These are phyloP conservation scores for Acanthoscelides obtectus DNA, from an alignment of 2,888 invertebrate genomes.

Conservation along the genomic window DNA sequence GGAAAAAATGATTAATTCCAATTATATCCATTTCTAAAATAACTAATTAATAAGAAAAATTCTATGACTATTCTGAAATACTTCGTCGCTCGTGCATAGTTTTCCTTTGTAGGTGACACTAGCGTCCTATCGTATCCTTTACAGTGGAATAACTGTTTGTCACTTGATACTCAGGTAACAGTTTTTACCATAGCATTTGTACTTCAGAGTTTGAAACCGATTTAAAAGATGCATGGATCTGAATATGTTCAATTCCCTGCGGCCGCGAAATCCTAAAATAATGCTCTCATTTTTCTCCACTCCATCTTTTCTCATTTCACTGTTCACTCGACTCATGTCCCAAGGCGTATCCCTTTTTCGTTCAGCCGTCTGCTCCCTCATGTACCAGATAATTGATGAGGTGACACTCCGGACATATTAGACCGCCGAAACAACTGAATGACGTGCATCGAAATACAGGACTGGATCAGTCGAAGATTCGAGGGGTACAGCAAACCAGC, in stretches of 20 bases:
- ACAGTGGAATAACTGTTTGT: too few species aligned
- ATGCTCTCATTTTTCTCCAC: not conserved
- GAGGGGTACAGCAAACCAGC: too few species aligned
- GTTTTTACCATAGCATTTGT: too few species aligned
- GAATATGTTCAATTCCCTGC: not conserved
- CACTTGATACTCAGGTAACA: too few species aligned
- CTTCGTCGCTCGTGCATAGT: too few species aligned
- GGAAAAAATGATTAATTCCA: too few species aligned
- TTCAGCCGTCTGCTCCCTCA: not conserved
- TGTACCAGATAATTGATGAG: not conserved
- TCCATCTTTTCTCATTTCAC: not conserved
- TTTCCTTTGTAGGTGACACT: too few species aligned
- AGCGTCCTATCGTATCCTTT: too few species aligned
- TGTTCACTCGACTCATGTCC: not conserved
- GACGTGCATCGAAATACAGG: not conserved
- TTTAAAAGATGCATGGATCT: not conserved
- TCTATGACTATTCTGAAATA: too few species aligned
- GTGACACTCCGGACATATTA: not conserved
- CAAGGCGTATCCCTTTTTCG: not conserved
- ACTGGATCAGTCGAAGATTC: not conserved
- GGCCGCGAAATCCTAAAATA: not conserved
- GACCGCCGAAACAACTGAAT: not conserved
- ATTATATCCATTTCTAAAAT: too few species aligned
- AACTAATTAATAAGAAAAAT: too few species aligned
- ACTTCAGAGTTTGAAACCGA: too few species aligned